Percentiles rank a stretch among this genome's conserved stretches.
Conservation (phyloP, 2,888 invertebrate species). For the Pantelozetes paolii region DNA sequence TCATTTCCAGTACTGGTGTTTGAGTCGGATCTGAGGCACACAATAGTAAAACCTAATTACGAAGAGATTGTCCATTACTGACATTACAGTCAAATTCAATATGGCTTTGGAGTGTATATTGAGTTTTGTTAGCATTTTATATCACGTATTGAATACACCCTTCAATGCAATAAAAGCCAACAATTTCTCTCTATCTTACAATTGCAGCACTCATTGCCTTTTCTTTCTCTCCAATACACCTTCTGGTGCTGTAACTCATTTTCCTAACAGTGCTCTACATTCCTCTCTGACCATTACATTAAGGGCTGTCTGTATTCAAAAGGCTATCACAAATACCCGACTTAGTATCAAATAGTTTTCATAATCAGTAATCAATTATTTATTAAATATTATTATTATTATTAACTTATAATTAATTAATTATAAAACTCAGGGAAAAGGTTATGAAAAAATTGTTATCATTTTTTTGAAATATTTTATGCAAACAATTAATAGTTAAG, state of each 20-base stretch:
- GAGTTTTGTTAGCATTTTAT: conserved; percentile 16
- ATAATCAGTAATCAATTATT: not conserved
- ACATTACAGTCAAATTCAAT: conserved; percentile 33
- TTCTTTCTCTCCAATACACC: not conserved
- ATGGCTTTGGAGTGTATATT: too few relatives aligned
- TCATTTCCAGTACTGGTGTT: not conserved
- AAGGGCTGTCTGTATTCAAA: conserved; percentile 4
- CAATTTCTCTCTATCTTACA: conserved; percentile 29
- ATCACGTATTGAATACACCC: conserved; percentile 13
- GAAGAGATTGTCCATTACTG: conserved; percentile 36
- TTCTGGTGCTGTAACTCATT: not conserved
- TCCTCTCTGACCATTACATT: conserved; percentile 16
- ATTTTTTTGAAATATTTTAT: too few relatives aligned
- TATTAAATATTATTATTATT: not conserved
- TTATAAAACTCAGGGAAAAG: not conserved
- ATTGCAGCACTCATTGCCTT: conserved; percentile 19
- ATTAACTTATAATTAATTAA: conserved; percentile 15
- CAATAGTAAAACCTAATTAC: conserved; percentile 32
- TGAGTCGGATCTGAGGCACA: not conserved
- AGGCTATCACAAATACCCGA: too few relatives aligned
- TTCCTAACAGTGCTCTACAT: too few relatives aligned
- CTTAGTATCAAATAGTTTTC: not conserved
- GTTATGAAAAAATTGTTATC: not conserved
- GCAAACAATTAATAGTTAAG: too few relatives aligned
- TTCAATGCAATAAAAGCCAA: conserved; percentile 26